These are phyloP conservation scores for Chinchilla lanigera DNA, from an alignment of 2,113 vertebrate species.

Conservation along the genomic window DNA sequence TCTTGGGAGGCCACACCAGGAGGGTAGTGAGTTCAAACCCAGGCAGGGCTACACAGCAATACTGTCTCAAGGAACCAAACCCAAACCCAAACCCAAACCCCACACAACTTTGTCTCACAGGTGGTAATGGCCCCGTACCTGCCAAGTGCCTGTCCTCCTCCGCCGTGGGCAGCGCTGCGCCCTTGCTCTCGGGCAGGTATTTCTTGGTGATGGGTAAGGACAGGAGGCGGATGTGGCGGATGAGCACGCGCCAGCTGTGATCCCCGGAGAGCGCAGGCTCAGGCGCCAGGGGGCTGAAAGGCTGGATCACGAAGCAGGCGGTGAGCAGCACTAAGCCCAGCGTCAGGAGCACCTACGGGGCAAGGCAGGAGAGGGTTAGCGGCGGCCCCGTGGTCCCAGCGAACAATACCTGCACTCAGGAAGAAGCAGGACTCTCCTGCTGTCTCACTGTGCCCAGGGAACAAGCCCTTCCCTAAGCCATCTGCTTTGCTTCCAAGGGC, in stretches of 20 bases:
- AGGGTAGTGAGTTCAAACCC: not conserved
- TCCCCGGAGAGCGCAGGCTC: slow-evolving; percentile 88
- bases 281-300: slow-evolving; percentile 87
- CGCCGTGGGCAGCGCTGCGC: slow-evolving; percentile 62
- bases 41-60: not conserved
- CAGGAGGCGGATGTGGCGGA: slow-evolving; percentile 93
- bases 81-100: not conserved
- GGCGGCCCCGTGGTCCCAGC: not conserved
- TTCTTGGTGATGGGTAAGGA: slow-evolving; percentile 96
- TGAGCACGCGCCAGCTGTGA: slow-evolving; percentile 92
- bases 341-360: slow-evolving; percentile 89
- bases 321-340: slow-evolving; percentile 91
- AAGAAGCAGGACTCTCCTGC: not conserved
- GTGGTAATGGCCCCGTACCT: slow-evolving; percentile 58
- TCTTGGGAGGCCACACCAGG: not conserved
- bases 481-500: not conserved
- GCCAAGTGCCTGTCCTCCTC: slow-evolving; percentile 59
- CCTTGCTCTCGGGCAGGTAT: slow-evolving; percentile 94
- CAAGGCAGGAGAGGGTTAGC: slow-evolving; percentile 64
- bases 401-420: not conserved
- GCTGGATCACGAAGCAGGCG: slow-evolving; percentile 91
- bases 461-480: not conserved
- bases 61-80: not conserved
- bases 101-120: too few relatives aligned
- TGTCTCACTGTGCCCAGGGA: not conserved